Percentiles rank a stretch among this genome's conserved stretches.
phyloP scores from a whole-genome alignment of 2,113 vertebrate genomes.

The Silurus glanis region DNA sequence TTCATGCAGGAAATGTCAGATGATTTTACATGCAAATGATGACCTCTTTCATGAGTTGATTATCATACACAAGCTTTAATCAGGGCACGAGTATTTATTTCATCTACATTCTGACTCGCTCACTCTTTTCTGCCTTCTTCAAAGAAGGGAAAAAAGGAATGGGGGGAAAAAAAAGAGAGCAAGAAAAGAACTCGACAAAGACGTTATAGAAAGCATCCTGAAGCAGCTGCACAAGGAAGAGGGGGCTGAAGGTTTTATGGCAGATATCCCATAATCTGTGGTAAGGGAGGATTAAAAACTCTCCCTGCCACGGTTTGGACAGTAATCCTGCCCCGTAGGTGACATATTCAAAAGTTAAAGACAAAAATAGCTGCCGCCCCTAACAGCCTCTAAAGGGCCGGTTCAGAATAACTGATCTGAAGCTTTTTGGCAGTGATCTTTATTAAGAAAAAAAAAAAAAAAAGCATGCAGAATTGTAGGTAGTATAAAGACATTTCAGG shows the following conservation, averaged over 20 bases:
- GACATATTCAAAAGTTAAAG: slow-evolving; percentile 49
- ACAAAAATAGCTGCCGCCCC: slow-evolving; percentile 40
- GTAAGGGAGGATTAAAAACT: slow-evolving; percentile 41
- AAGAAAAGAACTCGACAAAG: background rate
- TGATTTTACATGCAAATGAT: slow-evolving; percentile 60
- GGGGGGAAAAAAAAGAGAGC: background rate
- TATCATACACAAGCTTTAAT: slow-evolving; percentile 55
- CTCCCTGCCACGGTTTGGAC: slow-evolving; percentile 24
- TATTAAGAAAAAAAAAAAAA: background rate
- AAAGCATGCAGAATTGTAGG: background rate
- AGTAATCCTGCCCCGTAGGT: slow-evolving; percentile 49
- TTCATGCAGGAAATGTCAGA: slow-evolving; percentile 55
- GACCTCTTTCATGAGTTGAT: slow-evolving; percentile 54
- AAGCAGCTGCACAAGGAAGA: background rate
- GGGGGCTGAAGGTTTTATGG: slow-evolving; percentile 19
- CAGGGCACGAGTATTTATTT: slow-evolving; percentile 50
- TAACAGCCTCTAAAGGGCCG: slow-evolving; percentile 21
- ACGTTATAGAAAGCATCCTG: slow-evolving; percentile 26
- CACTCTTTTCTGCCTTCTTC: slow-evolving; percentile 10
- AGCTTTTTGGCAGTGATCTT: slow-evolving; percentile 31
- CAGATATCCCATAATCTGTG: slow-evolving; percentile 28
- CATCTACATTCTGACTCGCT: slow-evolving; percentile 34
- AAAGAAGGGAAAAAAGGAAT: background rate
- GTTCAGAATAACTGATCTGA: slow-evolving; percentile 34
- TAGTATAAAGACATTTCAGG: background rate